Conservation (phyloP, 2,888 invertebrate genomes). For the Subacronicta megacephala region DNA sequence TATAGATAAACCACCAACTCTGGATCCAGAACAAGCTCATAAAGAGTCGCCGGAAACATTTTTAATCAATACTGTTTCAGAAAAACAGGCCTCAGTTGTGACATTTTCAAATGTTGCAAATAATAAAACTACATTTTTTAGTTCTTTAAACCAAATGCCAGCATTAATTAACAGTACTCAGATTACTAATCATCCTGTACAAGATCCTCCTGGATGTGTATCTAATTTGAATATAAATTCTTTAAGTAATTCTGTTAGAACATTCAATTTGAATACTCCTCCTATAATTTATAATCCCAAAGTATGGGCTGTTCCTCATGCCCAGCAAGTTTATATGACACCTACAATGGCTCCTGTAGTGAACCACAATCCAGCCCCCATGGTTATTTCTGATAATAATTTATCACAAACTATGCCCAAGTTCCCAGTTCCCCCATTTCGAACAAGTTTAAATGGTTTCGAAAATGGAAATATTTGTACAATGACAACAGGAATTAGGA, state of each 20-base stretch:
- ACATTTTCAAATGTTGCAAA: conserved; percentile 9
- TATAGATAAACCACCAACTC: conserved; percentile 58
- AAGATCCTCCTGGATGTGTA: conserved; percentile 3
- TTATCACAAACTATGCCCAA: conserved; percentile 5
- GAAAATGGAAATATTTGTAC: conserved; percentile 6
- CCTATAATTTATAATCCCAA: conserved; percentile 51
- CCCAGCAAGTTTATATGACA: conserved; percentile 40
- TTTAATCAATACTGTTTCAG: conserved; percentile 10
- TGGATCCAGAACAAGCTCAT: conserved; percentile 1
- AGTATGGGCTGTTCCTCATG: conserved; percentile 52
- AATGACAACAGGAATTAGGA: not conserved
- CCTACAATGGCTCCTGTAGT: conserved; percentile 36
- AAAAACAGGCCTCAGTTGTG: conserved; percentile 15
- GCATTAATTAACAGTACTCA: conserved; percentile 5
- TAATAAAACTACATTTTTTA: conserved; percentile 7
- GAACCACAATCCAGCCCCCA: conserved; percentile 38
- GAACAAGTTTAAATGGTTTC: conserved; percentile 18
- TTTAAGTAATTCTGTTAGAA: conserved; percentile 23
- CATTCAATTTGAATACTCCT: conserved; percentile 29
- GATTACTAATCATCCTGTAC: conserved; percentile 11
- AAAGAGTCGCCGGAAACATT: conserved; percentile 11
- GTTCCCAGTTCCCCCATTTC: not conserved
- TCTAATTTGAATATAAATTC: conserved; percentile 35
- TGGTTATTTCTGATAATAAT: conserved; percentile 31
- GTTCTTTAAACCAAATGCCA: conserved; percentile 17